Conservation (phyloP, 2,113 vertebrate genomes). For the Engraulis encrasicolus region DNA sequence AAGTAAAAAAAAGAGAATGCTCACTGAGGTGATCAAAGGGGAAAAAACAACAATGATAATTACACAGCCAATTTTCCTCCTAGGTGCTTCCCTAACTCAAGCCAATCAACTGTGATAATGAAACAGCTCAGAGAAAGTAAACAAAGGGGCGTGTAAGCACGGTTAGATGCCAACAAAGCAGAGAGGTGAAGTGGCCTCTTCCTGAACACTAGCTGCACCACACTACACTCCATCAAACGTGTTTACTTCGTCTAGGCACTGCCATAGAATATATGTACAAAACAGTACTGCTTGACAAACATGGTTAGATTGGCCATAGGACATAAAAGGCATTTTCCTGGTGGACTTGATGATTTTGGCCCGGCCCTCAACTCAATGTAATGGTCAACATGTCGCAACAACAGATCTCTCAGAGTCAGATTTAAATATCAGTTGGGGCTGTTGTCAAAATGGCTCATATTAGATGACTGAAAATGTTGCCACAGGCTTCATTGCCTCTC, state of each 20-base stretch:
- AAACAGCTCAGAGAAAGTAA: background rate
- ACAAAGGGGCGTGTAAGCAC: background rate
- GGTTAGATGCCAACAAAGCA: background rate
- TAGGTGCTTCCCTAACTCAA: slow-evolving; percentile 7
- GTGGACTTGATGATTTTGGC: too few species aligned
- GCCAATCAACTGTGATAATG: slow-evolving; percentile 17
- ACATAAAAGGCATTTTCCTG: too few species aligned
- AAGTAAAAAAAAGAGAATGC: background rate
- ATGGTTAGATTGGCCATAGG: too few species aligned
- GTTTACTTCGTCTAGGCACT: background rate
- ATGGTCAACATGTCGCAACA: too few species aligned
- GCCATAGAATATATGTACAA: background rate
- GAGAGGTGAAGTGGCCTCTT: background rate
- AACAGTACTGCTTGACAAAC: too few species aligned
- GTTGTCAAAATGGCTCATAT: too few species aligned
- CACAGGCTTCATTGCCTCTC: too few species aligned
- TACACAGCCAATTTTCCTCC: slow-evolving; percentile 21
- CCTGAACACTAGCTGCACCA: background rate
- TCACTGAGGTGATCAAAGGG: background rate
- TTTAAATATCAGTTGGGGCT: too few species aligned
- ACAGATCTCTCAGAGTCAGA: too few species aligned
- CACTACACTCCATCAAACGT: background rate
- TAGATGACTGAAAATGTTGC: too few species aligned
- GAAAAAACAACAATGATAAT: slow-evolving; percentile 9
- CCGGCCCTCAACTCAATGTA: too few species aligned